Evolutionary conservation across 2,888 invertebrate species (phyloP), one percentile per base, ranked within the genome.

Genomic region (Eristalis intricaria): DNA sequence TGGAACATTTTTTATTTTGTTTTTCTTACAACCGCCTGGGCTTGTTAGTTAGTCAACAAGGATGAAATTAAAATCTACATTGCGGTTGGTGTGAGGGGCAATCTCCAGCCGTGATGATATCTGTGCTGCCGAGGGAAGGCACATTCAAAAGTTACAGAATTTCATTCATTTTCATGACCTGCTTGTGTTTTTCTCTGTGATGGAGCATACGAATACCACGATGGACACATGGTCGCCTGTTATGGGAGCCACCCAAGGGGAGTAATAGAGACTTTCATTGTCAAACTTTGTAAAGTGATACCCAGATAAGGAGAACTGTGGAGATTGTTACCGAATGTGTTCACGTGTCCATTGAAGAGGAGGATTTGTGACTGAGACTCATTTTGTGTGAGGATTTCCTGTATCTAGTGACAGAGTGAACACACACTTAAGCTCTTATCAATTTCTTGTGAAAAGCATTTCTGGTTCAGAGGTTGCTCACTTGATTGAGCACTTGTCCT

Each of bases 1-100:
- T 43, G 60, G 38, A 68, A 58, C 29, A 38, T 63, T 26, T 32
- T 50, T n/a, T n/a, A n/a, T n/a, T 61, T 10, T 56, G 7, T n/a
- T n/a, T 43, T 43, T n/a, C 0, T 7, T n/a, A 2, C 8, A 50
- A 8, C 8, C n/a, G n/a, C 22, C 8, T n/a, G 23, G 23, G 26
- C 19, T 43, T 5, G 15, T 32, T 32, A n/a, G 61, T 32, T 50
- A 50, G 60, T 76, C 40, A 60, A 68, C 68, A 26, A 73, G 68
- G 15, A 43, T 3, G 10, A 75, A 76, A 61, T 76, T 43, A 50
- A 23, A 76, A 43, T 43, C 7, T 13, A 61, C 40, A 60, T 70
- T 60, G 38, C 60, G 70, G 58, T 38, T 32, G 0, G 32, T 26
- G 26, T 4, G 22, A 13, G 19, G 50, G 50, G 7, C 61, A 32